Evolutionary conservation across 1,140 invertebrate species (phyloP).

Genomic region (Drosophila nannoptera): DNA sequence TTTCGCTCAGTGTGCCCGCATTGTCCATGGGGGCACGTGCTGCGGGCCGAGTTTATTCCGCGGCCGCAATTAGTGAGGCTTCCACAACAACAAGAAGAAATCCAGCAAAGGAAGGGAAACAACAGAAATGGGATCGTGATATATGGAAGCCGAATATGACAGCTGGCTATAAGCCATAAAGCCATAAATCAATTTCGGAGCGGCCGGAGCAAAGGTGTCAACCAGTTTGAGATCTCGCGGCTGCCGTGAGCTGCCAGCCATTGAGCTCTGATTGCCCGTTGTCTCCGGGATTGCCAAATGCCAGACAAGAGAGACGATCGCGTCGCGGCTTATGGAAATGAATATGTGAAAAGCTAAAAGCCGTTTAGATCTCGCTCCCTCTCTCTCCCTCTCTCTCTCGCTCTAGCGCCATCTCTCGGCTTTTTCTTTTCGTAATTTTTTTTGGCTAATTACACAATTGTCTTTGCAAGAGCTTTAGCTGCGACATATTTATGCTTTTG

Average conservation of each 20-base stretch:
- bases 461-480: slow-evolving; percentile 48
- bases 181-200: slow-evolving; percentile 61
- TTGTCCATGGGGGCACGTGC: slow-evolving; percentile 40
- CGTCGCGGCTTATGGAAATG: slow-evolving; percentile 42
- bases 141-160: slow-evolving; percentile 40
- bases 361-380: slow-evolving; percentile 50
- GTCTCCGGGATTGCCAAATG: slow-evolving; percentile 43
- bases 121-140: slow-evolving; percentile 16
- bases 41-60: slow-evolving; percentile 37
- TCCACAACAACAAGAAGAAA: slow-evolving; percentile 22
- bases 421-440: slow-evolving; percentile 21
- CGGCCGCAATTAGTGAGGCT: slow-evolving; percentile 51
- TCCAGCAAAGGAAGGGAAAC: neutral
- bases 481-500: slow-evolving; percentile 55
- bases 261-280: slow-evolving; percentile 17
- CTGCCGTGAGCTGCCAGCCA: slow-evolving; percentile 1
- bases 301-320: slow-evolving; percentile 36
- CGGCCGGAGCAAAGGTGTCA: slow-evolving; percentile 33
- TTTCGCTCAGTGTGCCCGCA: slow-evolving; percentile 19
- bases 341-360: slow-evolving; percentile 44
- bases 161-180: slow-evolving; percentile 24
- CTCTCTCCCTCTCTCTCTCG: neutral
- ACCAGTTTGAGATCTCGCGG: slow-evolving; percentile 26
- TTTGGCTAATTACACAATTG: slow-evolving; percentile 74
- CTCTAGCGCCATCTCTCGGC: slow-evolving; percentile 4